phyloP scores from a whole-genome alignment of 2,797 vertebrate genomes.

The Craterocephalus amniculus region DNA sequence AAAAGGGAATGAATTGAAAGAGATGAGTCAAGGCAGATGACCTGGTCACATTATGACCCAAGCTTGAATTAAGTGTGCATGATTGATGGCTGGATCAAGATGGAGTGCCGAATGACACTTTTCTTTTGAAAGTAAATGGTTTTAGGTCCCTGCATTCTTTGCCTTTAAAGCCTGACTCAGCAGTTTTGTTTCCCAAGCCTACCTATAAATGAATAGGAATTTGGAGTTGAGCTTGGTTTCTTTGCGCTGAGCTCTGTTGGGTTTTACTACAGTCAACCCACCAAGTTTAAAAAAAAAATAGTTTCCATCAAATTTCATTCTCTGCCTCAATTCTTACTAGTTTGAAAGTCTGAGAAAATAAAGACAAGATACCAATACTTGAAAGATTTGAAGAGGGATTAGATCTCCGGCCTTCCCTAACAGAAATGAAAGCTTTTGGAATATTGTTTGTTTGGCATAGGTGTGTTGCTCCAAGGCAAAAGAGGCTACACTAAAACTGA shows the following conservation, averaged over 20 bases:
- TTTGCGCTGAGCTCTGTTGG: background rate
- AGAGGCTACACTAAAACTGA: slow-evolving; percentile 33
- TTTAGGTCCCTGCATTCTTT: background rate
- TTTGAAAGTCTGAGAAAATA: slow-evolving; percentile 8
- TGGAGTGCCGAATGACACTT: background rate
- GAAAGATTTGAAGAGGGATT: slow-evolving; percentile 20
- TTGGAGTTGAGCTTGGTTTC: background rate
- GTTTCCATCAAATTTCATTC: background rate
- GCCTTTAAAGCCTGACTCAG: background rate
- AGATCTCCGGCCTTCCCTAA: no score
- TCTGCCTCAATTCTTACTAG: background rate
- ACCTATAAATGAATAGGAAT: background rate
- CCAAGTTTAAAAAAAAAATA: background rate
- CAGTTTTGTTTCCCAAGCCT: background rate
- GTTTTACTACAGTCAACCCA: background rate
- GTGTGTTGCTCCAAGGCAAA: slow-evolving; percentile 27
- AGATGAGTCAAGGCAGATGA: background rate
- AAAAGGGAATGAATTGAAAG: no score
- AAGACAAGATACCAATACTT: slow-evolving; percentile 31
- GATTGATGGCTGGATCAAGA: background rate
- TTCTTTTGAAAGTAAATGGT: background rate
- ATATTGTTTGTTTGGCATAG: slow-evolving; percentile 19
- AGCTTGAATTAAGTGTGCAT: background rate
- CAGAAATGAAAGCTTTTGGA: slow-evolving; percentile 33
- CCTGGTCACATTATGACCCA: background rate